Evolutionary conservation across 2,888 invertebrate genomes (phyloP), one percentile per base, ranked within the genome.

Genomic region (Acleris literana): DNA sequence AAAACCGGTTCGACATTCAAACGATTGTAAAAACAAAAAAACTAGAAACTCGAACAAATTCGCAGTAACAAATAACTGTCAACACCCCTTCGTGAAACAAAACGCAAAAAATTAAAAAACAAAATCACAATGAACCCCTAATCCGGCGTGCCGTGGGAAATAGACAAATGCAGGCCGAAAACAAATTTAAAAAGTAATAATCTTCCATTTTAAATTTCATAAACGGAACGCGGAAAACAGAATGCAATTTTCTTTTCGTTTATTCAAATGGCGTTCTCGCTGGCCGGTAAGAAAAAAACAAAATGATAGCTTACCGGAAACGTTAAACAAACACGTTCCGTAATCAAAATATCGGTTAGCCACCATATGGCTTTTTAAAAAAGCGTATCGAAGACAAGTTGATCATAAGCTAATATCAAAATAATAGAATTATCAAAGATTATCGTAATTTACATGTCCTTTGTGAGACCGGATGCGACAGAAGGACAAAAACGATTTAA

Each of bases 61-160:
- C 83, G 85, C 82, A 80, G 86, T 74, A 87, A 92, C 91, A 90
- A 90, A 90, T 90, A 92, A 88, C 91, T 92, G 92, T 92, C 92
- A 92, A 91, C 92, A 92, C 91, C 92, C 92, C 91, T 92, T 85
- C 84, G 87, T 90, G 88, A 92, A 91, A 91, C 90, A 92, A 92
- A 84, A 82, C 81, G 82, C 76, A 89, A 90, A 91, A 89, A 85
- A 85, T 83, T 82, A 83, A 87, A 88, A 91, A 88, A 84, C 81
- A 76, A 82, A 87, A 86, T 86, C 82, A 85, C 82, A 86, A 85
- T 81, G 83, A 79, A 74, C 78, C 89, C 88, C 87, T 91, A 92
- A 92, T 91, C 91, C 91, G 75, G 66, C 74, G 72, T 79, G 85
- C 86, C 92, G 92, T 92, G 92, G 92, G 92, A 92, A 87, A 85